These are phyloP conservation scores for Deroplatys truncata DNA, from an alignment of 2,888 invertebrate genomes.

Conservation along the genomic window DNA sequence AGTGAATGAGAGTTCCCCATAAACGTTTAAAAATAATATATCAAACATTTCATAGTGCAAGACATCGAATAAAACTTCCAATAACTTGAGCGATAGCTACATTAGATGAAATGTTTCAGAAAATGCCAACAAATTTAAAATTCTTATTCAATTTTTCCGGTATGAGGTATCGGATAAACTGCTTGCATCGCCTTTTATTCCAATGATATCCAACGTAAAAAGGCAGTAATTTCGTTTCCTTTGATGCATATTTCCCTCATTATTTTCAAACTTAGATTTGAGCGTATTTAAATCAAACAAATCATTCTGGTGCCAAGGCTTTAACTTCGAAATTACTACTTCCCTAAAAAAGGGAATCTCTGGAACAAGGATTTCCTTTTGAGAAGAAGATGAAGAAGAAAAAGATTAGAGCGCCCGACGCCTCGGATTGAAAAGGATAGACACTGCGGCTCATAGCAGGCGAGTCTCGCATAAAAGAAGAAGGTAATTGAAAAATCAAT, in stretches of 20 bases:
- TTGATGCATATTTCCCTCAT: background rate
- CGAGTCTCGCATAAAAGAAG: background rate
- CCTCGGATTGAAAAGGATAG: background rate
- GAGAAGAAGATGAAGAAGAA: background rate
- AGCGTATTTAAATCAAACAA: background rate
- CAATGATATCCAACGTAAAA: background rate
- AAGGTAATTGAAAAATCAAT: background rate
- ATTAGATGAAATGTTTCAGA: no score
- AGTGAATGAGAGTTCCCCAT: no score
- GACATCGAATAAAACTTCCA: no score
- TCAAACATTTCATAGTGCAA: no score
- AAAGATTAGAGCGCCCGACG: background rate
- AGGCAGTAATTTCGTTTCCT: background rate
- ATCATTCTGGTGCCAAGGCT: background rate
- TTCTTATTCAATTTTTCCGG: no score
- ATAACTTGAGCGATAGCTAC: no score
- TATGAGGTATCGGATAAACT: no score
- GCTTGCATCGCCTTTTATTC: no score
- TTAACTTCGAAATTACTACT: background rate
- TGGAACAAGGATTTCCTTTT: background rate
- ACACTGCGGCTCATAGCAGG: background rate
- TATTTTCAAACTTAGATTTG: background rate
- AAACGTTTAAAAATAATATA: no score
- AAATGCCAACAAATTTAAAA: no score
- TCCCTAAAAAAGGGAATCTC: background rate